Conservation (phyloP, 2,797 vertebrate species). For the Pteropus rufus region DNA sequence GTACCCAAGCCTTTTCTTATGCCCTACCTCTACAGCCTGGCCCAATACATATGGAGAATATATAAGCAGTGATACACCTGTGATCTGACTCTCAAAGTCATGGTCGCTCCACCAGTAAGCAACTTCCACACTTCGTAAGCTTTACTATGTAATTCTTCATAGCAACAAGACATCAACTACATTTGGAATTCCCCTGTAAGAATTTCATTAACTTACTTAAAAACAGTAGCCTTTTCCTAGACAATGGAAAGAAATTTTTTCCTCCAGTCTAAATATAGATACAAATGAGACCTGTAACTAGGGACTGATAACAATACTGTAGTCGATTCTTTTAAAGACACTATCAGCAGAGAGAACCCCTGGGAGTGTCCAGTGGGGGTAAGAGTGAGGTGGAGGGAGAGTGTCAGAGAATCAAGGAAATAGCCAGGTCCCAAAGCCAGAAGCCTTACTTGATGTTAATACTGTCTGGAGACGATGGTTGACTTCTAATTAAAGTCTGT, state of each 20-base stretch:
- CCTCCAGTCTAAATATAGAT: slow-evolving; percentile 46
- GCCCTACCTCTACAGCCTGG: neutral
- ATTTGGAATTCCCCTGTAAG: slow-evolving; percentile 4
- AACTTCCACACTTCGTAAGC: neutral
- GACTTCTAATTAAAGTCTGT: neutral
- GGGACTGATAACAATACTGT: slow-evolving; percentile 10
- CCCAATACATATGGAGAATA: neutral
- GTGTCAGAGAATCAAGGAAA: neutral
- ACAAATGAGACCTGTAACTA: slow-evolving; percentile 42
- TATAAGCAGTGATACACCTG: neutral
- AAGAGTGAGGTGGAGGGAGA: neutral
- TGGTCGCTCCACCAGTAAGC: neutral
- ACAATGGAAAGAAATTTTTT: neutral
- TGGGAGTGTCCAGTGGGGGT: neutral
- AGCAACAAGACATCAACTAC: neutral
- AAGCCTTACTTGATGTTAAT: neutral
- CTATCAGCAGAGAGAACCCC: slow-evolving; percentile 21
- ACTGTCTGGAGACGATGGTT: neutral
- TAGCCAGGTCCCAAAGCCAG: neutral
- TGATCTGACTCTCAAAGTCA: neutral
- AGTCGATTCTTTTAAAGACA: neutral
- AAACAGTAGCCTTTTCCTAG: neutral
- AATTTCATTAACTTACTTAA: neutral
- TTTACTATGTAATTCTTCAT: neutral
- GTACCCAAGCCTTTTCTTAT: neutral